Evolutionary conservation across 1,140 invertebrate species (phyloP), one percentile per base, ranked within the genome.

Genomic region (Trachymyrmex septentrionalis): DNA sequence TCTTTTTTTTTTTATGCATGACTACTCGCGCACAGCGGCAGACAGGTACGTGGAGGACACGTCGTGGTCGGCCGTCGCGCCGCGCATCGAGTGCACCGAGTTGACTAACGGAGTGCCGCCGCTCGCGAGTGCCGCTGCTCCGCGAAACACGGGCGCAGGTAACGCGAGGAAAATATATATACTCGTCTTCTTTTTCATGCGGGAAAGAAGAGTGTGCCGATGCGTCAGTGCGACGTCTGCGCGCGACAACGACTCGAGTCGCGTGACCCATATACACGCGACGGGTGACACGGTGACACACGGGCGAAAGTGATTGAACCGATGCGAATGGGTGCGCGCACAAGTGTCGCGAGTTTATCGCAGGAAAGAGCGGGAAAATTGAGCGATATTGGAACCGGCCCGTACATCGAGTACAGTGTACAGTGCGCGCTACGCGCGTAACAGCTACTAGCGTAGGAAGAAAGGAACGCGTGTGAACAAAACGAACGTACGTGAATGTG

Each of bases 211-310:
- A 64, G 44, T 16, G 57, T n/a, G 12, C 61, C 61, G 48, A n/a
- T 14, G 30, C 50, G 16, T 44, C 19, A 44, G 10, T 14, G 48
- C 19, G 67, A 48, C 34, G 12, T 69, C 64, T 21, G 21, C 67
- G 69, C 21, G 5, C n/a, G 55, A 9, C 55, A 19, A 57, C 55
- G 69, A 1, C 24, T 24, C 48, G 24, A 12, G 63, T 69, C 72
- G 84, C 30, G 64, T 61, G 84, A 84, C 80, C 78, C 21, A 61
- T 50, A 57, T 78, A 80, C 85, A 63, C 67, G 71, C 38, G 80
- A 55, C 55, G 55, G n/a, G n/a, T 90, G 89, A 81, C 89, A 90
- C 75, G 82, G 85, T 90, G 88, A 90, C 88, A 89, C 87, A 30
- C 44, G 63, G 48, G 48, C 80, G 80, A 81, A 81, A 81, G 78